Percentiles rank a stretch among this genome's conserved stretches.
phyloP scores from a whole-genome alignment of 2,113 vertebrate species.

The Ochotona curzoniae region DNA sequence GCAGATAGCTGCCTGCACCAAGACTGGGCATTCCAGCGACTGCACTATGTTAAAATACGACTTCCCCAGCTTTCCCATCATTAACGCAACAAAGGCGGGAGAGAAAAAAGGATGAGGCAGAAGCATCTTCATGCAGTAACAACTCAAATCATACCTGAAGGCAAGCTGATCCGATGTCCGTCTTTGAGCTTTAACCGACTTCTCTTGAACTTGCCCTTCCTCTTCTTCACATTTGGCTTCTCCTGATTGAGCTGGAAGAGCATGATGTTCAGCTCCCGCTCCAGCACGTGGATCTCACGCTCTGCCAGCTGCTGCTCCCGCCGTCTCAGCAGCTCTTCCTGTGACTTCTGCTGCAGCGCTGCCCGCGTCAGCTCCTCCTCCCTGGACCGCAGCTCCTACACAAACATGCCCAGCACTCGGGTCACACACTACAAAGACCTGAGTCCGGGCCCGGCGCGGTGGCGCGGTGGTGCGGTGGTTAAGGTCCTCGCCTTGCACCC shows the following conservation, averaged over 20 bases:
- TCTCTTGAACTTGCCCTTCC: slow-evolving; percentile 96
- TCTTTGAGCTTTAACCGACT: slow-evolving; percentile 95
- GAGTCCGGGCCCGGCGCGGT: too few species aligned
- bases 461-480: too few species aligned
- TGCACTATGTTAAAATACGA: not conserved
- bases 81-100: too few species aligned
- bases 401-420: not conserved
- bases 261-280: slow-evolving; percentile 96
- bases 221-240: slow-evolving; percentile 95
- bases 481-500: too few species aligned
- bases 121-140: not conserved
- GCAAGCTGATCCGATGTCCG: slow-evolving; percentile 96
- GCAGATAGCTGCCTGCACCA: fast-evolving
- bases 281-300: slow-evolving; percentile 95
- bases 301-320: slow-evolving; percentile 96
- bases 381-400: slow-evolving; percentile 94
- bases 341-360: slow-evolving; percentile 96
- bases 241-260: slow-evolving; percentile 98
- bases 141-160: slow-evolving; percentile 90
- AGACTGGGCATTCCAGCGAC: too few species aligned
- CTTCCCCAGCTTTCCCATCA: too few species aligned
- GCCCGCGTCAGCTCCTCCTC: slow-evolving; percentile 97
- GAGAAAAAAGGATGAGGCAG: too few species aligned
- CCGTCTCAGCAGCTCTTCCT: slow-evolving; percentile 94
- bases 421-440: too few species aligned